Evolutionary conservation across 2,113 vertebrate genomes (phyloP).

Genomic region (Microtus ochrogaster): DNA sequence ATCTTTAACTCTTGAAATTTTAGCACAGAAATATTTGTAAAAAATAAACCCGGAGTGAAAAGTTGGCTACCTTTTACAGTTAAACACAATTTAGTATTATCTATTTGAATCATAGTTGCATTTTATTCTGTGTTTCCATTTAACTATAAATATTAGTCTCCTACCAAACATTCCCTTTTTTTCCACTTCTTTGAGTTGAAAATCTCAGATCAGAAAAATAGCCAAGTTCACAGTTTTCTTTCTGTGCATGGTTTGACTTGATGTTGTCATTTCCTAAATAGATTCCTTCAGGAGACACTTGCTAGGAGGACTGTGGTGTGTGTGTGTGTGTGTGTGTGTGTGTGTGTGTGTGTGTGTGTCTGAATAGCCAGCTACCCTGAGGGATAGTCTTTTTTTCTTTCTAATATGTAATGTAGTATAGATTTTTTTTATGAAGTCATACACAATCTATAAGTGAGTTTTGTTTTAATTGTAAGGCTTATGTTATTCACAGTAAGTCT

Average conservation of each 20-base stretch:
- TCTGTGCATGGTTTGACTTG: background rate
- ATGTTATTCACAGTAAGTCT: constrained; percentile 39
- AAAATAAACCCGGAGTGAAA: constrained; percentile 81
- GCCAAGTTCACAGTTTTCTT: background rate
- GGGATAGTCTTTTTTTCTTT: constrained; percentile 5
- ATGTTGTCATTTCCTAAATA: constrained; percentile 20
- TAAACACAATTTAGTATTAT: constrained; percentile 80
- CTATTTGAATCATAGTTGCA: constrained; percentile 71
- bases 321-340: background rate
- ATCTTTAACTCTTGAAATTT: constrained; percentile 80
- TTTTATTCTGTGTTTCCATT: constrained; percentile 78
- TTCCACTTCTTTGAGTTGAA: constrained; percentile 50
- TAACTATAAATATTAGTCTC: constrained; percentile 62
- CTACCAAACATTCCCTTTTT: constrained; percentile 13
- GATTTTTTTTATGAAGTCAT: constrained; percentile 28
- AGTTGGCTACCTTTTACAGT: constrained; percentile 82
- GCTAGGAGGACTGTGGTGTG: background rate
- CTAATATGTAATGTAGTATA: background rate
- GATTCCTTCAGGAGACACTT: background rate
- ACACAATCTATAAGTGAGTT: constrained; percentile 11
- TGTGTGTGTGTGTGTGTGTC: rapidly evolving
- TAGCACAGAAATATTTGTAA: constrained; percentile 77
- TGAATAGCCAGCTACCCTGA: constrained; percentile 11
- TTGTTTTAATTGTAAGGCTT: background rate
- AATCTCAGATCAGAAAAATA: constrained; percentile 28